Evolutionary conservation across 2,113 vertebrate species (phyloP).

Genomic region (Oophaga pumilio): DNA sequence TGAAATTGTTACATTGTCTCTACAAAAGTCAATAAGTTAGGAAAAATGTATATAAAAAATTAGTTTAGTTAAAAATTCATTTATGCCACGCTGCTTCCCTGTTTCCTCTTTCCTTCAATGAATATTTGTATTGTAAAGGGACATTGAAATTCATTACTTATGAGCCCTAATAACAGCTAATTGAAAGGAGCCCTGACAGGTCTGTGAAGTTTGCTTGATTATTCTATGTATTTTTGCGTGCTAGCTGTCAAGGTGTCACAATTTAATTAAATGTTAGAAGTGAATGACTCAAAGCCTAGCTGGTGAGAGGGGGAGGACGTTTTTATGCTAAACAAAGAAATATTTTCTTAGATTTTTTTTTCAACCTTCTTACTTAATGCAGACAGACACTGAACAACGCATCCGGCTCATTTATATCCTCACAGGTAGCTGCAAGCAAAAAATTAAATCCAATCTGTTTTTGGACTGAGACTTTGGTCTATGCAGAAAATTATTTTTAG

Average conservation of each 20-base stretch:
- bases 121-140: constrained; percentile 41
- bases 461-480: not conserved
- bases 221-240: constrained; percentile 52
- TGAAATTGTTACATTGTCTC: not conserved
- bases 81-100: not conserved
- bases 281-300: constrained; percentile 47
- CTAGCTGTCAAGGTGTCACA: constrained; percentile 56
- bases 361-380: constrained; percentile 21
- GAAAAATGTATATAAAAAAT: not conserved
- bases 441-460: not conserved
- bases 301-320: constrained; percentile 2
- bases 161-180: constrained; percentile 52
- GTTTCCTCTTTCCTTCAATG: not conserved
- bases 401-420: not conserved
- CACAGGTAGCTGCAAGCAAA: not conserved
- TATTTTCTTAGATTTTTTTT: constrained; percentile 2
- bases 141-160: constrained; percentile 45
- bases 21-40: not conserved
- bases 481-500: not conserved
- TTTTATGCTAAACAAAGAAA: constrained; percentile 52
- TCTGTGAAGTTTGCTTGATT: constrained; percentile 47
- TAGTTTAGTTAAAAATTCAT: constrained; percentile 12
- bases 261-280: constrained; percentile 56
- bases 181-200: constrained; percentile 45
- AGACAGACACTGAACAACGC: not conserved